Base-by-base conservation (phyloP, 1,140 invertebrate genomes). In the Lerema accius region DNA sequence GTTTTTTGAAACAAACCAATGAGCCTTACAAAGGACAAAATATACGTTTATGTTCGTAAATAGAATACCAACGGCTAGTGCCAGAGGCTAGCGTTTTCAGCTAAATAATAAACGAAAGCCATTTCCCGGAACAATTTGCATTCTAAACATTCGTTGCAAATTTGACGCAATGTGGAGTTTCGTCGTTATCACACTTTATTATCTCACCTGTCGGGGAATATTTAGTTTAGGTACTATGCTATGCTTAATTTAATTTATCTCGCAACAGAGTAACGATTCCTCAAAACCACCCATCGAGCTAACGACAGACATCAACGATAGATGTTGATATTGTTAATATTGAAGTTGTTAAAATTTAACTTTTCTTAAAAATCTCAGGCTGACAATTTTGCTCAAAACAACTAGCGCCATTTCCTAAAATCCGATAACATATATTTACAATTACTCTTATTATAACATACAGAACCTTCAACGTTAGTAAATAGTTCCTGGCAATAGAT, bases 61-160 rank as follows among this genome's bases (percentile, higher is more conserved):
- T 32, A 32, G 9, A 32, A 32, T 32, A 32, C 4, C 28, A 32
- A 32, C 28, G 23, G 3, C 11, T 32, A 35, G 26, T 35, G 28
- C 28, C 14, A 32, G 13, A 5, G 26, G 14, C 48, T 35, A 50
- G 28, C 14, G 50, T 37, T 53, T 26, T 53, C 35, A 53, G 50
- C 50, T 53, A 53, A 53, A 53, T 40, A 40, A 53, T 53, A 53
- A 40, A 53, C 15, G 35, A 40, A 26, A n/a, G 11, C 50, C 50
- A 53, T 53, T 40, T 16, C 49, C 35, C 50, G 16, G 50, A 53
- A 53, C 50, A 53, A 53, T 53, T 53, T 53, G 35, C 50, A 53
- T 53, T 53, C 35, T 53, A 53, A 53, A 53, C 37, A 53, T 53
- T 40, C 17, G 35, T 40, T 53, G 50, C 35, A 40, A 53, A 53